Evolutionary conservation across 2,797 vertebrate species (phyloP), one percentile per base, ranked within the genome.

Genomic region (Hirundo rustica): DNA sequence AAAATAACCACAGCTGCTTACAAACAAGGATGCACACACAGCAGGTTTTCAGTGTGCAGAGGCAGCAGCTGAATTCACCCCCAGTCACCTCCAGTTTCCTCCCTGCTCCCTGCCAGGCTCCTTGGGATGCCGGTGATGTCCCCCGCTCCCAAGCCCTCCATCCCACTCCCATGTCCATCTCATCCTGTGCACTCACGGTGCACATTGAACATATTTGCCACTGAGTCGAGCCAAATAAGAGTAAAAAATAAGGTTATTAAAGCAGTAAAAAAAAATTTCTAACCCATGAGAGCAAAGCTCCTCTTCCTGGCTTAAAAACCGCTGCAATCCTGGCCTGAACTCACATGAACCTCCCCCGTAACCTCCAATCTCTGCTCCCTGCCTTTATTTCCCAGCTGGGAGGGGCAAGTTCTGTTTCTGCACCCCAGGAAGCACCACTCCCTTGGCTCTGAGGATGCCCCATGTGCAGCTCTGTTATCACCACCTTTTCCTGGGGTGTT

Each of bases 21-120:
- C 26, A 67, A 25, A 44, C 42, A 23, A 1, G 1, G 72, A 26
- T 8, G 4, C 38, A 9, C 38, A 4, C 0, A 2, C 23, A 84
- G 89, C 47, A 89, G 47, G 42, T 57, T 81, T 42, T 0, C 0
- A 18, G 47, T 3, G 1, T 4, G 25, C 3, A 5, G 65, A 57
- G 32, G 20, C 34, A 75, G 78, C 44, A 23, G 44, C 16, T 29
- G 13, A 65, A 45, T 18, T 70, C 11, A 1, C 5, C 27, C 58
- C 42, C 45, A 26, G 22, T 7, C 34, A 5, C 54, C 54, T n/a
- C 57, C 25, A 6, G 26, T 8, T 29, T 5, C 25, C 64, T 36
- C 53, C 27, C 5, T 47, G 3, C 32, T 57, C 71, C 68, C 48
- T 40, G 48, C 40, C 92, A 89, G 75, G 40, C 10, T 70, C 67